A percentile compares a stretch with the other conserved stretches of the same genome.
phyloP scores from a whole-genome alignment of 1,140 invertebrate species.

The Tribolium madens region DNA sequence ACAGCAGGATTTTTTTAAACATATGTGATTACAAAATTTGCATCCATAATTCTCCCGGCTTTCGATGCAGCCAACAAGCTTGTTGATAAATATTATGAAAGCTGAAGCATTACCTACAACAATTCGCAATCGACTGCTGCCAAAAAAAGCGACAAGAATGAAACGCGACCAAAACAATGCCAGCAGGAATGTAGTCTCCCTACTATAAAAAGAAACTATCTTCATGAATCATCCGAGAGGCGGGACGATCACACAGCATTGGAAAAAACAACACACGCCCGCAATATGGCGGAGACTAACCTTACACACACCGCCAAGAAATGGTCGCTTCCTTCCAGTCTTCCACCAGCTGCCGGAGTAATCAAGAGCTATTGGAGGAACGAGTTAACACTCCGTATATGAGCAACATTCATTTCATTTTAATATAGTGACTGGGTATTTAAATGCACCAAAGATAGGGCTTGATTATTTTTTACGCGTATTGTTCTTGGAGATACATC shows the following conservation, averaged over 20 bases:
- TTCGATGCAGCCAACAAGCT: neutral
- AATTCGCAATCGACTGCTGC: conserved; percentile 42
- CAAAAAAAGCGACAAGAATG: conserved; percentile 37
- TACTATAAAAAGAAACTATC: conserved; percentile 35
- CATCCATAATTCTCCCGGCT: too few species aligned
- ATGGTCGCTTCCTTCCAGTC: conserved; percentile 20
- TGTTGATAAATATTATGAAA: conserved; percentile 44
- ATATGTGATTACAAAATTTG: too few species aligned
- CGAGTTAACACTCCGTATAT: neutral
- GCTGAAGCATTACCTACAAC: conserved; percentile 14
- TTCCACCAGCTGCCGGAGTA: conserved; percentile 20
- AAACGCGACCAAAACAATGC: conserved; percentile 28
- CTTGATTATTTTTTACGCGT: neutral
- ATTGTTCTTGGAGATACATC: neutral
- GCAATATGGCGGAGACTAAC: conserved; percentile 43
- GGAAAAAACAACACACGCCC: conserved; percentile 51
- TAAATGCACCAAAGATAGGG: neutral
- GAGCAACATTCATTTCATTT: too few species aligned
- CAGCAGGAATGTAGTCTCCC: conserved; percentile 31
- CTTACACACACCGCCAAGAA: neutral
- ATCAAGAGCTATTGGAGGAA: conserved; percentile 1
- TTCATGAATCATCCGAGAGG: conserved; percentile 48
- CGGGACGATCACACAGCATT: conserved; percentile 32
- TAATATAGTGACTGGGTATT: neutral
- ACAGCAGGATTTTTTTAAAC: too few species aligned